phyloP scores from a whole-genome alignment of 2,797 vertebrate genomes.

The Botia kubotai region DNA sequence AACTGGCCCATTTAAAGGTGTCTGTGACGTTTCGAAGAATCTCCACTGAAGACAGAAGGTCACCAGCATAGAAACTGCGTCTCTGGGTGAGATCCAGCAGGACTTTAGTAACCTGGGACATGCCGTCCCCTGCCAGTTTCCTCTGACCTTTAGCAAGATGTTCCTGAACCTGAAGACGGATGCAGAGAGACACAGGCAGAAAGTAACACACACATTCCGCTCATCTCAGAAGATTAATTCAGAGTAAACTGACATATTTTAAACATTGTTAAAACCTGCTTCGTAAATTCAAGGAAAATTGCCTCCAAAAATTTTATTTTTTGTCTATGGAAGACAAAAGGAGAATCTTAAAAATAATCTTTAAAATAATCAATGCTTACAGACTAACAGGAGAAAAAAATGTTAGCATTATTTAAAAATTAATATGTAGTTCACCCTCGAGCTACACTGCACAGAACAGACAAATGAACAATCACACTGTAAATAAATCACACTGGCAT shows the following conservation, averaged over 20 bases:
- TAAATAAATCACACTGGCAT: not conserved
- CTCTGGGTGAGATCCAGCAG: slow-evolving; percentile 96
- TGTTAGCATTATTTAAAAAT: not conserved
- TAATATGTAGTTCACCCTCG: not conserved
- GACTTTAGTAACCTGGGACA: slow-evolving; percentile 98
- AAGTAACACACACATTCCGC: not conserved
- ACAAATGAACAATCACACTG: not conserved
- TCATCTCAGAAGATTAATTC: too few species aligned
- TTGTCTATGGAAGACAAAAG: too few species aligned
- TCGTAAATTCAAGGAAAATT: too few species aligned
- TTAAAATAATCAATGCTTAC: not conserved
- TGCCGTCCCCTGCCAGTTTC: slow-evolving; percentile 92
- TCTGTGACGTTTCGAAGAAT: slow-evolving; percentile 98
- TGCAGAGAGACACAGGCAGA: slow-evolving; percentile 43
- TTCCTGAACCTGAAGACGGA: slow-evolving; percentile 90
- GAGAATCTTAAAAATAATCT: too few species aligned
- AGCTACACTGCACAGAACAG: too few species aligned
- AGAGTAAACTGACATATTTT: too few species aligned
- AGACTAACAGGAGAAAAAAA: not conserved
- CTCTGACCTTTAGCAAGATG: slow-evolving; percentile 97
- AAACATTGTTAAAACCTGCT: too few species aligned
- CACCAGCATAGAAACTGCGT: slow-evolving; percentile 96
- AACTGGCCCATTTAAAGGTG: slow-evolving; percentile 97
- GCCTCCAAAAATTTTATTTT: too few species aligned
- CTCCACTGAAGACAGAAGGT: slow-evolving; percentile 96